Conservation (phyloP, 2,797 vertebrate genomes). For the Phylloscopus collybita region DNA sequence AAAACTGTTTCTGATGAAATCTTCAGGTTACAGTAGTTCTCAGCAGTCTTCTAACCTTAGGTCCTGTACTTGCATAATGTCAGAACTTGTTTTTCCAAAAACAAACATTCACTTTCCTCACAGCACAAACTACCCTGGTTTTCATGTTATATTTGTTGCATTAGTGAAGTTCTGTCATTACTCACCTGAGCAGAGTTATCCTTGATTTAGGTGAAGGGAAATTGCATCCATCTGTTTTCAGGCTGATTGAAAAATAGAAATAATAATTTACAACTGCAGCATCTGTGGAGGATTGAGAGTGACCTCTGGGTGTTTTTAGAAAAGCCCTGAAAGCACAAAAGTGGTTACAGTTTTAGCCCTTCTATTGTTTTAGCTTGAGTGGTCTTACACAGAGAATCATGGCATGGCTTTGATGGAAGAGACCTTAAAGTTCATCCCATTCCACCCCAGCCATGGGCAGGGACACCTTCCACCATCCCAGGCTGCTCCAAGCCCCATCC, state of each 20-base stretch:
- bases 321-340: background rate
- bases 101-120: background rate
- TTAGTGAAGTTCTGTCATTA: fast-evolving
- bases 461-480: fast-evolving
- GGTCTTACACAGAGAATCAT: background rate
- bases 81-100: background rate
- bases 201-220: background rate
- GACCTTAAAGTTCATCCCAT: background rate
- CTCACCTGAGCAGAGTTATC: background rate
- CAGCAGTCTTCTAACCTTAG: background rate
- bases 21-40: background rate
- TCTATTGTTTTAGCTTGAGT: background rate
- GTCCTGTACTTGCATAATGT: background rate
- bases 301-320: background rate
- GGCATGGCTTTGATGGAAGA: background rate
- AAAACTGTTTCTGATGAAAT: background rate
- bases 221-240: background rate
- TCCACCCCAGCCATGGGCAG: background rate
- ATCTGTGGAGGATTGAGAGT: background rate
- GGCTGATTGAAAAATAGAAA: background rate
- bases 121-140: background rate
- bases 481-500: fast-evolving
- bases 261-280: too few relatives aligned
- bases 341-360: background rate
- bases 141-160: background rate